Evolutionary conservation across 2,888 invertebrate species (phyloP), one percentile per base, ranked within the genome.

Genomic region (Cordilura impudica): DNA sequence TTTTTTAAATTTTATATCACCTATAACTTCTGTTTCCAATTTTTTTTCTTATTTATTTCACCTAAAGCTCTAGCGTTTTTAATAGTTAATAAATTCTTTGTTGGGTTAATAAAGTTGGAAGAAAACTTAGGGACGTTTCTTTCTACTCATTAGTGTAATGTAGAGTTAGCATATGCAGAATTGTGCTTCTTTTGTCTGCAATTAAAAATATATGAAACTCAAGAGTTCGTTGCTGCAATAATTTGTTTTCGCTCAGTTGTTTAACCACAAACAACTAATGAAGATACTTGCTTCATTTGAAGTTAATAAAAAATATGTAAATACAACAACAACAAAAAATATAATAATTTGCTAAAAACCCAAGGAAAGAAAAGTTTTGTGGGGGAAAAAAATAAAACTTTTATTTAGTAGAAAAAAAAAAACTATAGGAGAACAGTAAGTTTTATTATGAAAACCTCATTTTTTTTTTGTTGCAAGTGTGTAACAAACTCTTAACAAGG

Each of bases 251-350:
- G n/a, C n/a, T n/a, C 12, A n/a, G 12, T 39, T 12, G 12, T 39
- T 39, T n/a, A 39, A n/a, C 35, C 35, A 39, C 35, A 39, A 39
- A 39, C 63, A 16, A 49, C 31, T 49, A 49, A 31, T 43, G 63
- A 63, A 63, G 63, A 49, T 49, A 16, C 29, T 31, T 26, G 49
- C 49, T 63, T 63, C 63, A 35, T 21, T 63, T 19, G 49, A 7
- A 63, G 63, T 49, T 63, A 63, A 63, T 49, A 49, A 63, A 63
- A 49, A 35, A 14, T 14, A 39, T 12, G 35, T 39, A 39, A 39
- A n/a, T n/a, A n/a, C n/a, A n/a, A n/a, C n/a, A n/a, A n/a, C n/a
- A n/a, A n/a, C n/a, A n/a, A n/a, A n/a, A 39, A 39, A 39, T 39
- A 39, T n/a, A 35, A 35, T 35, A 35, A 35, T 12, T 35, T 35